Evolutionary conservation across 2,888 invertebrate genomes (phyloP).

Genomic region (Metacarcinus magister): DNA sequence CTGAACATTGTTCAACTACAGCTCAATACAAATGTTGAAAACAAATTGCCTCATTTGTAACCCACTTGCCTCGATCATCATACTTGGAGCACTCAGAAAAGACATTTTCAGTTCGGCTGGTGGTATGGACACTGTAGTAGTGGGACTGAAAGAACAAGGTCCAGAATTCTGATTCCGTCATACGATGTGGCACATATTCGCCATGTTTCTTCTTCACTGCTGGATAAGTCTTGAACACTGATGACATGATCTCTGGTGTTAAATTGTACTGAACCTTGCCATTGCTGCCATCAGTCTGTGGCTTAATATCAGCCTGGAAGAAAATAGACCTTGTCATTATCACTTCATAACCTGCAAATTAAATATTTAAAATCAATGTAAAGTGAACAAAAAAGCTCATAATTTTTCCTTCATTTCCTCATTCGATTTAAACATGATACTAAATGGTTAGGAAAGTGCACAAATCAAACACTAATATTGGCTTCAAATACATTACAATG

Average conservation of each 20-base stretch:
- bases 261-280: slow-evolving; percentile 96
- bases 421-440: background rate
- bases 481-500: no score
- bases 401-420: background rate
- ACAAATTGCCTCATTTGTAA: background rate
- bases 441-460: background rate
- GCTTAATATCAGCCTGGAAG: slow-evolving; percentile 95
- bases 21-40: no score
- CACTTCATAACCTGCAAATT: background rate
- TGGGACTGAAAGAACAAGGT: slow-evolving; percentile 99
- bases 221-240: slow-evolving; percentile 99
- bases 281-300: slow-evolving; percentile 98
- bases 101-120: slow-evolving; percentile 93
- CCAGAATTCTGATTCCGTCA: slow-evolving; percentile 98
- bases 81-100: slow-evolving; percentile 99
- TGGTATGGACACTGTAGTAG: slow-evolving; percentile 93
- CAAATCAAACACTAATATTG: background rate
- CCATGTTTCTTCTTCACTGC: slow-evolving; percentile 98
- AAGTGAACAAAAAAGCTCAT: background rate
- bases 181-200: slow-evolving; percentile 96
- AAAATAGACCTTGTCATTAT: slow-evolving; percentile 75
- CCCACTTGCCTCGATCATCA: slow-evolving; percentile 90
- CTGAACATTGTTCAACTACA: no score
- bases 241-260: slow-evolving; percentile 97
- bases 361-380: background rate